These are phyloP conservation scores for Protodeltote pygarga DNA, from an alignment of 2,888 invertebrate species.

Conservation along the genomic window DNA sequence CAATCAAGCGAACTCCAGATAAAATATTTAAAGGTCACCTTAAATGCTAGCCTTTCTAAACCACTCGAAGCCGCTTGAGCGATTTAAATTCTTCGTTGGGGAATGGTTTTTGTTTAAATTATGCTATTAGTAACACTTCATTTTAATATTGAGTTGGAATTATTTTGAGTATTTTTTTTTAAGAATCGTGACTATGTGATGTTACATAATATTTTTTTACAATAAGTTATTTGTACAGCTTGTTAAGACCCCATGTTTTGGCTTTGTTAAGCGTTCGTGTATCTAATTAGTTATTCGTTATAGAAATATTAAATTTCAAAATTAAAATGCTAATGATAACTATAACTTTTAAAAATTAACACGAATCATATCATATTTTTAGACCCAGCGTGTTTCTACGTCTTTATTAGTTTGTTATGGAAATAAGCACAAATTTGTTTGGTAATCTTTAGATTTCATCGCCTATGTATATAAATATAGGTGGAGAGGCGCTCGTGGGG, in stretches of 20 bases:
- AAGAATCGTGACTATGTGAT: constrained; percentile 1
- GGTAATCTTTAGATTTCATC: constrained; percentile 33
- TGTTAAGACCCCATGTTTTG: neutral
- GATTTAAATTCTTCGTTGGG: constrained; percentile 73
- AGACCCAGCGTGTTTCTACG: constrained; percentile 47
- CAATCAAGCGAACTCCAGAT: constrained; percentile 82
- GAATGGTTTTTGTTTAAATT: constrained; percentile 52
- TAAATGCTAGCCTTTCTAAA: constrained; percentile 64
- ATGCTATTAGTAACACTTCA: constrained; percentile 36
- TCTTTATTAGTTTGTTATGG: constrained; percentile 48
- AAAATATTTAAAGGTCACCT: constrained; percentile 85
- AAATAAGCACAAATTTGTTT: constrained; percentile 32
- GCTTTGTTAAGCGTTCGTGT: constrained; percentile 1
- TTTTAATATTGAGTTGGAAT: constrained; percentile 23
- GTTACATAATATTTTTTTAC: constrained; percentile 6
- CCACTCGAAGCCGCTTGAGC: constrained; percentile 66
- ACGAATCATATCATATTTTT: constrained; percentile 37
- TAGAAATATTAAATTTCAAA: constrained; percentile 6
- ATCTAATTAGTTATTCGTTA: constrained; percentile 14
- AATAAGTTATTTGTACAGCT: neutral
- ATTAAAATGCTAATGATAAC: constrained; percentile 31
- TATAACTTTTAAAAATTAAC: constrained; percentile 38
- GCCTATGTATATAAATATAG: constrained; percentile 4
- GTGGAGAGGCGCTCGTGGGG: too few species aligned
- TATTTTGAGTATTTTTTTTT: constrained; percentile 1